Conservation (phyloP, 2,888 invertebrate species). For the Spatulosminthurus flaviceps region DNA sequence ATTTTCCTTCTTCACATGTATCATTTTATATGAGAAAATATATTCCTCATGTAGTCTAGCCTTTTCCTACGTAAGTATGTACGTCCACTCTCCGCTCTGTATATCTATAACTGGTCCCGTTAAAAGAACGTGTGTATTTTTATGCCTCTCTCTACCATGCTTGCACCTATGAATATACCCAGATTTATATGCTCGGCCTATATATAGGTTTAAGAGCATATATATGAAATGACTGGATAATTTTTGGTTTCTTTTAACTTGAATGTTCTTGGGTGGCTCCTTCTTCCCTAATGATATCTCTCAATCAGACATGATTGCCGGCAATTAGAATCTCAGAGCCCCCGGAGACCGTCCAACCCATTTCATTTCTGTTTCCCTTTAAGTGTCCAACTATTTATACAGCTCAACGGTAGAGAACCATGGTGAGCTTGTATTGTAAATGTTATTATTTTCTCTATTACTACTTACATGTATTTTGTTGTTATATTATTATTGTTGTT, state of each 20-base stretch:
- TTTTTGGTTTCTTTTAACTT: slow-evolving; percentile 12
- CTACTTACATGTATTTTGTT: neutral
- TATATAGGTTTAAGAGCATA: no score
- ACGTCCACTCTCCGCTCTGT: no score
- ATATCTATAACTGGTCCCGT: neutral
- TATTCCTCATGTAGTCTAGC: no score
- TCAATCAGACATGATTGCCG: slow-evolving; percentile 54
- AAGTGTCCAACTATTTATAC: slow-evolving; percentile 22
- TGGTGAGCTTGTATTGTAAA: slow-evolving; percentile 22
- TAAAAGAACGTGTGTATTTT: neutral
- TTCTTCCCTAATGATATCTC: slow-evolving; percentile 50
- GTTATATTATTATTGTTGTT: neutral
- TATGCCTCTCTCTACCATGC: no score
- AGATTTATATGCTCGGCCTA: no score
- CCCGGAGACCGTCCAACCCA: slow-evolving; percentile 37
- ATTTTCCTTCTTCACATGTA: no score
- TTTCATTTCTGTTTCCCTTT: slow-evolving; percentile 16
- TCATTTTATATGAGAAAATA: no score
- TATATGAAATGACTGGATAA: slow-evolving; percentile 36
- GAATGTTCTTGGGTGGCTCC: slow-evolving; percentile 48
- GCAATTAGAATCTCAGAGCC: slow-evolving; percentile 50
- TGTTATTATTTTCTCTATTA: neutral
- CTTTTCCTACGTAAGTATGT: no score
- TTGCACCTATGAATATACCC: no score
- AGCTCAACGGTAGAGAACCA: slow-evolving; percentile 21